These are phyloP conservation scores for Fabriciana adippe DNA, from an alignment of 2,888 invertebrate species.

Conservation along the genomic window DNA sequence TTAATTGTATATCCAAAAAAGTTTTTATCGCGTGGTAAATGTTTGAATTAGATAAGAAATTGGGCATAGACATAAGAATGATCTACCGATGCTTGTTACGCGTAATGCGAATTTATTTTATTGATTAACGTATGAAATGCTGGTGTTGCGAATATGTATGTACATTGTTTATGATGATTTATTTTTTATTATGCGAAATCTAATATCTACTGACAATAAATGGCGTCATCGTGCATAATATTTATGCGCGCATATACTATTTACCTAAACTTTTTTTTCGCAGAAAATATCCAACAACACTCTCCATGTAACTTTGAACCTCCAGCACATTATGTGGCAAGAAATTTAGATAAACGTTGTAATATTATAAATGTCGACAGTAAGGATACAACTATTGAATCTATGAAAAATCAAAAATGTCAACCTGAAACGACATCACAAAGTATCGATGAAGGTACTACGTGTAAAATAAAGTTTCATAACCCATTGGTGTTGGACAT, in stretches of 20 bases:
- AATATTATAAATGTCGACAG: conserved; percentile 1
- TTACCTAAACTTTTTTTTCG: background rate
- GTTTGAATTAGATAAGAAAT: no score
- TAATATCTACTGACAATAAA: background rate
- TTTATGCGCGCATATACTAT: background rate
- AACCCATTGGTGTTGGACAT: conserved; percentile 37
- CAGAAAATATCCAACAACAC: conserved; percentile 5
- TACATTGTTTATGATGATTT: background rate
- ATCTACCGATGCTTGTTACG: no score
- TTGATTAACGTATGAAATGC: no score
- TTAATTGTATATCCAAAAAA: no score
- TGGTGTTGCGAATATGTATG: background rate
- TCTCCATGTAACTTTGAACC: conserved; percentile 45
- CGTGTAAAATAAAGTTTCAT: conserved; percentile 40
- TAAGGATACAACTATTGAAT: conserved; percentile 28
- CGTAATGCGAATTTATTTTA: no score
- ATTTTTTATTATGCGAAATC: no score
- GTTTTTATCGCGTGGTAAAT: no score
- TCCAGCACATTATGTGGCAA: conserved; percentile 57
- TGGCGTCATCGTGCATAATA: background rate
- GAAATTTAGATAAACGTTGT: conserved; percentile 43
- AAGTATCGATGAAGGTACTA: conserved; percentile 32
- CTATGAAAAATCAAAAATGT: background rate
- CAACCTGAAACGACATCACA: conserved; percentile 45
- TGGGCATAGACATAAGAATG: no score